phyloP scores from a whole-genome alignment of 2,113 vertebrate genomes.

The Antechinus flavipes region DNA sequence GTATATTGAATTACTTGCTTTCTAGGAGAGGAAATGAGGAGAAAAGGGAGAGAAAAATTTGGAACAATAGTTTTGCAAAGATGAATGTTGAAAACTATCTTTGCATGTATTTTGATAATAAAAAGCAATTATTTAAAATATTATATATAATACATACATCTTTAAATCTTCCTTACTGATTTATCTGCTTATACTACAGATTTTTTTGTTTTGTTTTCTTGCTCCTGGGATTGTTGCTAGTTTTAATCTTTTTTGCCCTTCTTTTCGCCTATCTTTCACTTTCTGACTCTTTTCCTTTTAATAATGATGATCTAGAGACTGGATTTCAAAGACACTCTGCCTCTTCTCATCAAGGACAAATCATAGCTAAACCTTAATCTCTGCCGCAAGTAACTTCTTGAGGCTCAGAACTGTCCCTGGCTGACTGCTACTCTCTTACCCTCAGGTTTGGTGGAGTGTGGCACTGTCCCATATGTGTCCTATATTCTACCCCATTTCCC shows the following conservation, averaged over 20 bases:
- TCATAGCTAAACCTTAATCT: neutral
- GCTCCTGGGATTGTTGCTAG: neutral
- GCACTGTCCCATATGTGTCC: neutral
- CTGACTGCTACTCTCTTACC: neutral
- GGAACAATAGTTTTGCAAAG: too few species aligned
- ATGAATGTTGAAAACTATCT: too few species aligned
- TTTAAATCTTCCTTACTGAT: neutral
- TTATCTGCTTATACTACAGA: neutral
- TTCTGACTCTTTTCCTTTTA: neutral
- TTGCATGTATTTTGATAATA: too few species aligned
- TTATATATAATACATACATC: too few species aligned
- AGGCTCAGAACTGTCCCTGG: neutral
- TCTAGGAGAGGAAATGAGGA: too few species aligned
- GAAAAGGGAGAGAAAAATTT: too few species aligned
- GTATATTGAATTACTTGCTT: too few species aligned
- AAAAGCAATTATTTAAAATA: too few species aligned
- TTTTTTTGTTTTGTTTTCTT: neutral
- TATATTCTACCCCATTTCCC: neutral
- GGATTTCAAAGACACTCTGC: neutral
- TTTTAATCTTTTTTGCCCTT: neutral
- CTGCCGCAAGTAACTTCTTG: neutral
- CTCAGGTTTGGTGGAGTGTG: neutral
- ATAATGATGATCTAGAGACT: neutral
- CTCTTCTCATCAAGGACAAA: neutral
- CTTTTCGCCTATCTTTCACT: neutral